phyloP scores from a whole-genome alignment of 2,113 vertebrate genomes.

The Grus americana region DNA sequence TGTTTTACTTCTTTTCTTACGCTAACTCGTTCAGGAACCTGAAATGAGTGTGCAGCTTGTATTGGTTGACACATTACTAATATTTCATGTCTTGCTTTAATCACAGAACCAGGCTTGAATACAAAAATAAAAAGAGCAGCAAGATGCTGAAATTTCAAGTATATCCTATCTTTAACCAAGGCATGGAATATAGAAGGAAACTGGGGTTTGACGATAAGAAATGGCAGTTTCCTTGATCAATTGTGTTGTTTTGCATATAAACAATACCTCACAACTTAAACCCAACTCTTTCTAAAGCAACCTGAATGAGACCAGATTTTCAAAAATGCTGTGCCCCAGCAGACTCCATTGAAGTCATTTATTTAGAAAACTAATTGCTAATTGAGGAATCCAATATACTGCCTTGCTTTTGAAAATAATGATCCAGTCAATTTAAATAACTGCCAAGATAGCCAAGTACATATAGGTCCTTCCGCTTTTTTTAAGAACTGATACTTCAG shows the following conservation, averaged over 20 bases:
- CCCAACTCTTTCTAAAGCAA: not conserved
- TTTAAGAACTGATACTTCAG: not conserved
- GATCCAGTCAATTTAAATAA: not conserved
- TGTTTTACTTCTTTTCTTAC: not conserved
- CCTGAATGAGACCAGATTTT: not conserved
- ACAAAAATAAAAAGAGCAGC: not conserved
- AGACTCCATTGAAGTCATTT: not conserved
- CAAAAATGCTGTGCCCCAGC: not conserved
- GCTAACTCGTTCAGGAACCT: not conserved
- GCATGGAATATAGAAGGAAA: not conserved
- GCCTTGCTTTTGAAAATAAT: not conserved
- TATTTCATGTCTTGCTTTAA: not conserved
- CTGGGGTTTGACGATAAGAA: not conserved
- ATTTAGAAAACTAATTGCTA: not conserved
- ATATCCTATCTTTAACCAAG: not conserved
- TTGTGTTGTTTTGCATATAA: not conserved
- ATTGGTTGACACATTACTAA: not conserved
- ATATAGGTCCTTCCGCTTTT: not conserved
- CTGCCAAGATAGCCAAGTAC: not conserved
- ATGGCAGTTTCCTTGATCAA: not conserved
- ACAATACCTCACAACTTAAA: not conserved
- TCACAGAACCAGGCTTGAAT: not conserved
- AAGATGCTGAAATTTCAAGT: not conserved
- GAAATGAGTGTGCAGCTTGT: not conserved
- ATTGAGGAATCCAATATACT: not conserved